phyloP scores from a whole-genome alignment of 2,113 vertebrate species.

The Nannobrachium achirus region DNA sequence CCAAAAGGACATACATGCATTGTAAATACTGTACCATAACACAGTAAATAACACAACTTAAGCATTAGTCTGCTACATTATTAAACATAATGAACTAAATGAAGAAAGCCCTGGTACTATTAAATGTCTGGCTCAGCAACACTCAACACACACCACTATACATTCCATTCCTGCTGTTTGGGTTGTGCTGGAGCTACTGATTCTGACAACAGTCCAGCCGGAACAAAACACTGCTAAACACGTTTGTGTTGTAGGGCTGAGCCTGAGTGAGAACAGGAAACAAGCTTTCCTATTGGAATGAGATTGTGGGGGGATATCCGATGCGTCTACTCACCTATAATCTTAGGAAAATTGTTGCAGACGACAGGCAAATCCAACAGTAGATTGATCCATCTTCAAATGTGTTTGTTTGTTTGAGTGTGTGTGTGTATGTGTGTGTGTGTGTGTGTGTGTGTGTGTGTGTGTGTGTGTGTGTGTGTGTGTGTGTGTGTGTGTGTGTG shows the following conservation, averaged over 20 bases:
- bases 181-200: too few species aligned
- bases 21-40: too few species aligned
- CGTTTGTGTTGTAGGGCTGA: constrained; percentile 37
- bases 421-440: constrained; percentile 31
- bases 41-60: too few species aligned
- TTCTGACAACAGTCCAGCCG: constrained; percentile 26
- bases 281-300: too few species aligned
- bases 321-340: constrained; percentile 46
- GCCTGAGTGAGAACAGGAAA: constrained; percentile 17
- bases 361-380: constrained; percentile 23
- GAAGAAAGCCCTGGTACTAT: too few species aligned
- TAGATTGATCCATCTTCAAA: constrained; percentile 47
- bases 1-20: too few species aligned
- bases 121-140: too few species aligned
- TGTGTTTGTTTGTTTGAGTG: too few species aligned
- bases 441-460: constrained; percentile 11
- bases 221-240: constrained; percentile 42
- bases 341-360: constrained; percentile 40
- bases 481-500: constrained; percentile 34
- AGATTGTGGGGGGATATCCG: constrained; percentile 20
- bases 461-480: constrained; percentile 38
- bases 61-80: too few species aligned
- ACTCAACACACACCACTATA: too few species aligned
- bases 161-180: too few species aligned
- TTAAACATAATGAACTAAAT: too few species aligned